A percentile compares a stretch with the other conserved stretches of the same genome.
phyloP scores from a whole-genome alignment of 2,113 vertebrate genomes.

The Notechis scutatus region DNA sequence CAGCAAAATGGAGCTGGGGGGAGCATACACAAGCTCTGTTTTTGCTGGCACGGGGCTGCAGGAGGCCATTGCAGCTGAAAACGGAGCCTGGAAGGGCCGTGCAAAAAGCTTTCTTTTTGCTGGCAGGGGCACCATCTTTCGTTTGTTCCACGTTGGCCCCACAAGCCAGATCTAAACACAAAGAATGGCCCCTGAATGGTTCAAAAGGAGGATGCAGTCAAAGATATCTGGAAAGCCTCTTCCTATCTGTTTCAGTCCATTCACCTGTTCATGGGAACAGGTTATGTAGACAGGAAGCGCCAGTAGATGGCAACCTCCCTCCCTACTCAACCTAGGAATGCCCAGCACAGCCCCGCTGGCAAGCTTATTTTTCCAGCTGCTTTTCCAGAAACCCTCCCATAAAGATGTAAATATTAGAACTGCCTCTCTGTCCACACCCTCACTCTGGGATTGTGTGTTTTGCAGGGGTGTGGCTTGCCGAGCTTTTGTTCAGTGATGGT shows the following conservation, averaged over 20 bases:
- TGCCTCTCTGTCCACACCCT: constrained; percentile 41
- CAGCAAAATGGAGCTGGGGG: too few species aligned
- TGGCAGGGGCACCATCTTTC: too few species aligned
- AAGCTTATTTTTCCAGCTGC: constrained; percentile 24
- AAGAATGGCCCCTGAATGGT: background rate
- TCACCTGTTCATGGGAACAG: background rate
- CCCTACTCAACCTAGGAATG: background rate
- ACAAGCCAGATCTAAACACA: background rate
- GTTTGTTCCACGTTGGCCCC: too few species aligned
- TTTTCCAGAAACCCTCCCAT: constrained; percentile 31
- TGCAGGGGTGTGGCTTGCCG: constrained; percentile 55
- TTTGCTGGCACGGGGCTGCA: too few species aligned
- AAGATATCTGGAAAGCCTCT: background rate
- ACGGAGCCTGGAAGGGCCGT: too few species aligned
- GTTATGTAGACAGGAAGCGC: background rate
- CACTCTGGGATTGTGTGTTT: constrained; percentile 56
- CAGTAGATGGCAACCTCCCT: constrained; percentile 68
- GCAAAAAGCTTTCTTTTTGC: too few species aligned
- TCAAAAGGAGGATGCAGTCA: background rate
- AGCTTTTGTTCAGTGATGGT: constrained; percentile 51
- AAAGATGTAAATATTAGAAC: constrained; percentile 65
- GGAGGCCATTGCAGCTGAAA: too few species aligned
- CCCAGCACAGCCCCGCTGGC: constrained; percentile 33
- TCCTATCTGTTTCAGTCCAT: constrained; percentile 3
- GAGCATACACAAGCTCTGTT: too few species aligned